Evolutionary conservation across 1,140 invertebrate species (phyloP).

Genomic region (Calliopsis andreniformis): DNA sequence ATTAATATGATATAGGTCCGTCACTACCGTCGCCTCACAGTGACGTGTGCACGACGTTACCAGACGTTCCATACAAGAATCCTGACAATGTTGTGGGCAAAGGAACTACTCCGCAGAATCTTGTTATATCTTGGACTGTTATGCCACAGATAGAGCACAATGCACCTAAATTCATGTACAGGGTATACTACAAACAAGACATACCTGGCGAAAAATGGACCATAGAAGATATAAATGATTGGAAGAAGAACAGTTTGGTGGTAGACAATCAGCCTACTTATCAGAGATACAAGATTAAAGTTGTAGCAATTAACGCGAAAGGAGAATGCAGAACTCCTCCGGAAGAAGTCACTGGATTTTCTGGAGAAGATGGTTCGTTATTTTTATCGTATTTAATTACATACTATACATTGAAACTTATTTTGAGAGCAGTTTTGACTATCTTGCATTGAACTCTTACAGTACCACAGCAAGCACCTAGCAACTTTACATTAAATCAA

Average conservation of each 20-base stretch:
- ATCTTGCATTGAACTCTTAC: constrained; percentile 61
- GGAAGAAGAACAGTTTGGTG: constrained; percentile 85
- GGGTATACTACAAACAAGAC: constrained; percentile 92
- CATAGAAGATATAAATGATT: constrained; percentile 88
- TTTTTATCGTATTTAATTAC: not conserved
- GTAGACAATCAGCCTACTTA: constrained; percentile 95
- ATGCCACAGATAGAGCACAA: constrained; percentile 99
- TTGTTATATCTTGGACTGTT: constrained; percentile 97
- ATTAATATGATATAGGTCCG: constrained; percentile 80
- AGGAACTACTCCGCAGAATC: constrained; percentile 92
- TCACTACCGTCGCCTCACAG: constrained; percentile 91
- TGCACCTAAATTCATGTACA: constrained; percentile 95
- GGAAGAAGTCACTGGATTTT: constrained; percentile 93
- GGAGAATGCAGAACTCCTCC: constrained; percentile 94
- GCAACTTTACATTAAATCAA: constrained; percentile 91
- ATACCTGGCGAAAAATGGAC: constrained; percentile 88
- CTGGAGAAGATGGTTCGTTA: constrained; percentile 93
- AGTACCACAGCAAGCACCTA: constrained; percentile 90
- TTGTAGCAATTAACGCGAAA: constrained; percentile 94
- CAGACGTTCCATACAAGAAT: constrained; percentile 95
- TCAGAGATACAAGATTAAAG: constrained; percentile 94
- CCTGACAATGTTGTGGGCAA: constrained; percentile 96
- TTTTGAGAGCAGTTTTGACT: constrained; percentile 9
- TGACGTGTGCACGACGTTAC: constrained; percentile 92
- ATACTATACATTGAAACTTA: not conserved